These are phyloP conservation scores for Carpatolechia fugitivella DNA, from an alignment of 2,888 invertebrate species.

Conservation along the genomic window DNA sequence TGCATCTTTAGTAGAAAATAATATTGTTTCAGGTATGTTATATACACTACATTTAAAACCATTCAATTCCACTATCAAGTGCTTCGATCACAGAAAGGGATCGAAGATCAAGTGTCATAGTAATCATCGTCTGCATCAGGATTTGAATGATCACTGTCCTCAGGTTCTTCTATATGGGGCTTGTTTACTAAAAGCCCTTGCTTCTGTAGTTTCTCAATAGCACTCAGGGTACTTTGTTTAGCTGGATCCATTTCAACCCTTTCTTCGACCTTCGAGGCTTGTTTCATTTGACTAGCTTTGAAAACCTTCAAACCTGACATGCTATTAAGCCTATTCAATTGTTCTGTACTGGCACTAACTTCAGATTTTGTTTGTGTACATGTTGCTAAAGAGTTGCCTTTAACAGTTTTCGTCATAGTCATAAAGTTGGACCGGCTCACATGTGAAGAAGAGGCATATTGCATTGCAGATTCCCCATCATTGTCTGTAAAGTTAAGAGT, in stretches of 20 bases:
- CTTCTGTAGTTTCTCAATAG: constrained; percentile 67
- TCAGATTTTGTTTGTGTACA: constrained; percentile 59
- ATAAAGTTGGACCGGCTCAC: constrained; percentile 49
- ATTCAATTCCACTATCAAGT: too few relatives aligned
- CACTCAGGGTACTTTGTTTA: constrained; percentile 57
- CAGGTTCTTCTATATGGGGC: constrained; percentile 52
- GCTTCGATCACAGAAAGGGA: too few relatives aligned
- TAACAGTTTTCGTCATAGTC: constrained; percentile 50
- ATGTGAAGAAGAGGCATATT: constrained; percentile 49
- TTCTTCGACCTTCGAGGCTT: constrained; percentile 51
- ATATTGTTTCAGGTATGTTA: background rate
- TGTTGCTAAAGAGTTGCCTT: constrained; percentile 51
- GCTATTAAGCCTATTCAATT: constrained; percentile 52
- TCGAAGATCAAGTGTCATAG: too few relatives aligned
- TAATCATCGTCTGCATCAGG: constrained; percentile 41
- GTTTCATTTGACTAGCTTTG: constrained; percentile 55
- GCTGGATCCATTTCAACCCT: constrained; percentile 48
- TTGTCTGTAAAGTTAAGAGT: constrained; percentile 32
- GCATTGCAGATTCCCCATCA: constrained; percentile 33
- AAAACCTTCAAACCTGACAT: constrained; percentile 56
- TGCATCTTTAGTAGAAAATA: background rate
- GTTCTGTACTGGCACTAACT: constrained; percentile 49
- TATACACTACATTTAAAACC: too few relatives aligned
- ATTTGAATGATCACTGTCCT: constrained; percentile 44
- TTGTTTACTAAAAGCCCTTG: constrained; percentile 69